A percentile compares a stretch with the other conserved stretches of the same genome.
Conservation (phyloP, 1,140 invertebrate genomes). For the Augochlora pura region DNA sequence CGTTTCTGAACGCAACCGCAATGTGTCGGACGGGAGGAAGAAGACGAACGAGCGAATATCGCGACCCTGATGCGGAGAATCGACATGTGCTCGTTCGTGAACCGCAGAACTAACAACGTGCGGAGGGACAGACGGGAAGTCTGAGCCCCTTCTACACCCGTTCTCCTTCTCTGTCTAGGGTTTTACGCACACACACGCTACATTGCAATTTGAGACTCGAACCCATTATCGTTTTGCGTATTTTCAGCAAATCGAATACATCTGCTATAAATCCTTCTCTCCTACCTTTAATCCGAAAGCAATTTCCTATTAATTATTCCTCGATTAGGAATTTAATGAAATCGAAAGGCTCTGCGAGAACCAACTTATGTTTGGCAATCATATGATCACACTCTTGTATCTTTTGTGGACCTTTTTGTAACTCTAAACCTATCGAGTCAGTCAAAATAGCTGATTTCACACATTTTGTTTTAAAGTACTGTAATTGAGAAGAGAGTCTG, state of each 20-base stretch:
- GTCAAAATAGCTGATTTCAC: too few species aligned
- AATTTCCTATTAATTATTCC: too few species aligned
- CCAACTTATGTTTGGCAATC: too few species aligned
- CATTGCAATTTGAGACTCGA: conserved; percentile 15
- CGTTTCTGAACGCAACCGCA: background rate
- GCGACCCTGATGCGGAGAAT: conserved; percentile 19
- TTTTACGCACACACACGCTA: background rate
- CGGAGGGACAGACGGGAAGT: conserved; percentile 51
- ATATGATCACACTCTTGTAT: too few species aligned
- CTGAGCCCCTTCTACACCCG: conserved; percentile 22
- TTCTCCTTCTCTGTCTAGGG: background rate
- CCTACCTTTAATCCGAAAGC: background rate
- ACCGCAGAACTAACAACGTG: conserved; percentile 28
- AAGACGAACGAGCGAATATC: background rate
- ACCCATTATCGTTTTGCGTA: conserved; percentile 2
- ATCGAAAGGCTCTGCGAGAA: too few species aligned
- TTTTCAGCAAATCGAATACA: conserved; percentile 11
- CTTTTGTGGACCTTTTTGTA: too few species aligned
- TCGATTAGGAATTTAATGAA: too few species aligned
- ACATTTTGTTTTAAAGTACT: too few species aligned
- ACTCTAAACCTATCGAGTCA: too few species aligned
- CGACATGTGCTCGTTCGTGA: conserved; percentile 55
- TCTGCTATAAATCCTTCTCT: background rate
- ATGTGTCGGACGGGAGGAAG: background rate
- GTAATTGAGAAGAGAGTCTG: too few species aligned